phyloP scores from a whole-genome alignment of 2,797 vertebrate species.

The Philypnodon macrostomus region DNA sequence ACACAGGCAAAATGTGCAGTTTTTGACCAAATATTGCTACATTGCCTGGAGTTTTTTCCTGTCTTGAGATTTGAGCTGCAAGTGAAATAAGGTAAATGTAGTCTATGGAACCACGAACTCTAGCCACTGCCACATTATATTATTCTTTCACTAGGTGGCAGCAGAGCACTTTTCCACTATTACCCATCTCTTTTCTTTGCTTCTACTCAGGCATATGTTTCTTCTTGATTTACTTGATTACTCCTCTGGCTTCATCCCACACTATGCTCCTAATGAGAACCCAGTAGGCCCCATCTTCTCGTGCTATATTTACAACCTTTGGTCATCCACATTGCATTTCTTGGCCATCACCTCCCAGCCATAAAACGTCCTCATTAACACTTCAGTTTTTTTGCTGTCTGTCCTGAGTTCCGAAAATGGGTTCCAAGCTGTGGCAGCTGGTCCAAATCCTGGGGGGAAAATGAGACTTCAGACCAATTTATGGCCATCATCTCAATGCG shows the following conservation, averaged over 20 bases:
- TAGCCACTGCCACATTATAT: too few relatives aligned
- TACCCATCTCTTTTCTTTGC: too few relatives aligned
- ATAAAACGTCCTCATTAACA: slow-evolving; percentile 69
- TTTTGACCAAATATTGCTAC: too few relatives aligned
- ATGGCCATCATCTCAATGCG: slow-evolving; percentile 63
- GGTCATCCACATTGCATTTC: slow-evolving; percentile 52
- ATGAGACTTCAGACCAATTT: slow-evolving; percentile 71
- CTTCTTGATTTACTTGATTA: slow-evolving; percentile 19
- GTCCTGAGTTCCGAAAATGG: slow-evolving; percentile 39
- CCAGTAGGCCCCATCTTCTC: slow-evolving; percentile 23
- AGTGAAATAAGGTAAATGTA: too few relatives aligned
- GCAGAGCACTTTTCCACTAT: slow-evolving; percentile 35
- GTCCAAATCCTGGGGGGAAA: slow-evolving; percentile 62
- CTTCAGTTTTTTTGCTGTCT: slow-evolving; percentile 25
- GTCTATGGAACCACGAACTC: too few relatives aligned
- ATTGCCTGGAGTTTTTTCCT: too few relatives aligned
- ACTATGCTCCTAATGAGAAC: slow-evolving; percentile 41
- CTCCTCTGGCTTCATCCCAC: slow-evolving; percentile 18
- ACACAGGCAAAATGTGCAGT: too few relatives aligned
- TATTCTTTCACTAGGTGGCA: slow-evolving; percentile 54
- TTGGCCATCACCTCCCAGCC: slow-evolving; percentile 38
- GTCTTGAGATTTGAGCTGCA: too few relatives aligned
- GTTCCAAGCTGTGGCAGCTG: slow-evolving; percentile 65
- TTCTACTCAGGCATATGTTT: slow-evolving; percentile 9
- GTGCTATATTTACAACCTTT: slow-evolving; percentile 53